Evolutionary conservation across 2,797 vertebrate genomes (phyloP).

Genomic region (Labroides dimidiatus): DNA sequence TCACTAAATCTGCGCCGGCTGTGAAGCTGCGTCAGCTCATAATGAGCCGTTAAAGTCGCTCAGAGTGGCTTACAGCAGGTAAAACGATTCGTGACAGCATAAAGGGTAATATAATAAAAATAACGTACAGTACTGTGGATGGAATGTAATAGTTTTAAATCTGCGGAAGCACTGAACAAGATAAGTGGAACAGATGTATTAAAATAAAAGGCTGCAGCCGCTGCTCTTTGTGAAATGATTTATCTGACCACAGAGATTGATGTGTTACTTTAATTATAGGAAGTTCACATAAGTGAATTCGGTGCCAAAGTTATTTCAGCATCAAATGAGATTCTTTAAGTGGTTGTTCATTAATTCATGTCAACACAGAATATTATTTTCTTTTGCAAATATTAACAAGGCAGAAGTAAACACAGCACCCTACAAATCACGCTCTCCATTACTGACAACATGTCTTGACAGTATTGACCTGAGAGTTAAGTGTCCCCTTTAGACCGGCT

Average conservation of each 20-base stretch:
- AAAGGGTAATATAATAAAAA: slow-evolving; percentile 8
- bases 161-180: neutral
- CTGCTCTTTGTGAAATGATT: slow-evolving; percentile 20
- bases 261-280: slow-evolving; percentile 32
- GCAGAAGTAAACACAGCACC: slow-evolving; percentile 52
- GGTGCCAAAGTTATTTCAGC: slow-evolving; percentile 51
- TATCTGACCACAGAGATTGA: slow-evolving; percentile 47
- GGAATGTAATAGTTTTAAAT: slow-evolving; percentile 11
- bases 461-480: slow-evolving; percentile 51
- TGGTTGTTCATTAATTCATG: slow-evolving; percentile 65
- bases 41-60: slow-evolving; percentile 30
- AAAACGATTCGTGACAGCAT: slow-evolving; percentile 33
- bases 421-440: slow-evolving; percentile 58
- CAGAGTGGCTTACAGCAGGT: slow-evolving; percentile 33
- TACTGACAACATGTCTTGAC: slow-evolving; percentile 52
- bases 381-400: slow-evolving; percentile 57
- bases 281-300: slow-evolving; percentile 27
- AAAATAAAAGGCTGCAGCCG: slow-evolving; percentile 11
- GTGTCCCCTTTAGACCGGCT: slow-evolving; percentile 12
- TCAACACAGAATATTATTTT: slow-evolving; percentile 31
- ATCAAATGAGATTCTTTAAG: slow-evolving; percentile 48
- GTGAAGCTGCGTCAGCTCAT: slow-evolving; percentile 28
- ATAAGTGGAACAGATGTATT: neutral
- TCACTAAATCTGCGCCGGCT: neutral
- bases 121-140: neutral